Evolutionary conservation across 2,888 invertebrate genomes (phyloP), one percentile per base, ranked within the genome.

Genomic region (Oscheius sp.): DNA sequence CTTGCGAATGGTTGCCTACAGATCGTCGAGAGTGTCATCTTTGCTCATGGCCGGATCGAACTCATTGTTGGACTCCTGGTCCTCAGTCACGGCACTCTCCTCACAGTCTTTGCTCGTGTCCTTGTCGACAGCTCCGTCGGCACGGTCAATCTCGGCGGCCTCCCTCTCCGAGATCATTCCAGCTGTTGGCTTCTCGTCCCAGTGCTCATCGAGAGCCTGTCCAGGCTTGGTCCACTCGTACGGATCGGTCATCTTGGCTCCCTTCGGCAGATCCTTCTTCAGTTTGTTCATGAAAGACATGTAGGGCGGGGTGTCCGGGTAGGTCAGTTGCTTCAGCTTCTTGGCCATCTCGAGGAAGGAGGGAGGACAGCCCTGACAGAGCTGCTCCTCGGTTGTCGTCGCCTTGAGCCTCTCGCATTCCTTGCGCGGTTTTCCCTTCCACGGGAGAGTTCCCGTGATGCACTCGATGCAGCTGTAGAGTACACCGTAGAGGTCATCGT

Each of bases 401-500:
- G 79, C 79, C 74, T 86, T 86, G 60, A 80, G 42, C 21, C 73
- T 77, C 13, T 75, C 83, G 9, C 82, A 75, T 32, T 86, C 86
- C 58, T 81, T 80, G 33, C 85, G 79, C 9, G 74, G 58, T 72
- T 77, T 76, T 47, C 85, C 85, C 74, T 86, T 86, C 85, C 85
- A 86, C 7, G 86, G 86, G 9, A 86, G 80, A 33, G 80, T 82
- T 13, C 79, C 79, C 4, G 86, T 86, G 37, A 73, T 57, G 21
- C 82, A 76, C 63, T 86, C 86, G 70, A 86, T 82, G 74, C 85
- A 78, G 42, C 82, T 78, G 73, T 81, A 84, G 53, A 83, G 76
- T 21, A 80, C 74, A 9, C 78, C 75, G 55, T 48, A 98, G 7
- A 99, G 92, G 90, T 99, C 99, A 90, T 99, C 99, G 90, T 98